phyloP scores from a whole-genome alignment of 1,140 invertebrate species.

The Drosophila yakuba region DNA sequence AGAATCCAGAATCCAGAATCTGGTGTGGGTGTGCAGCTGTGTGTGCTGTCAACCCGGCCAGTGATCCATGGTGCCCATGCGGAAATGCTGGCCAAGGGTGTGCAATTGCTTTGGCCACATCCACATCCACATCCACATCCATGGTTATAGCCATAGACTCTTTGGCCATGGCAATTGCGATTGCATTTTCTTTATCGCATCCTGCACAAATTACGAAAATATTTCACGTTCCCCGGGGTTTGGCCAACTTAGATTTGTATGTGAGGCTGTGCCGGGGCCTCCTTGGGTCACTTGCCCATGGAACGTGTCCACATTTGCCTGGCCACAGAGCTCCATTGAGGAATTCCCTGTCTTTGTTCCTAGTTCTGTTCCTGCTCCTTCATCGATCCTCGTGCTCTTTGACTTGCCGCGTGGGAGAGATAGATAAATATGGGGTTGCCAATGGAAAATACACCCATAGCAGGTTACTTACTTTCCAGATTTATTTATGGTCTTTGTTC shows the following conservation, averaged over 20 bases:
- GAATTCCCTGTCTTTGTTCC: slow-evolving; percentile 5
- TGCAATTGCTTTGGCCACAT: slow-evolving; percentile 27
- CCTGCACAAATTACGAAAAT: slow-evolving; percentile 71
- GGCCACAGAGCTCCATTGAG: slow-evolving; percentile 23
- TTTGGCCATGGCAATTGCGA: slow-evolving; percentile 29
- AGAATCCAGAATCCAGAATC: not conserved
- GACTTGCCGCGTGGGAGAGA: slow-evolving; percentile 57
- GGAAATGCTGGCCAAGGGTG: slow-evolving; percentile 45
- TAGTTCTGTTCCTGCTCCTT: not conserved
- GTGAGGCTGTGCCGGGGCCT: slow-evolving; percentile 21
- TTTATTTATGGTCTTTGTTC: too few relatives aligned
- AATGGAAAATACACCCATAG: slow-evolving; percentile 14
- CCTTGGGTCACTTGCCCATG: slow-evolving; percentile 53
- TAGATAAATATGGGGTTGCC: slow-evolving; percentile 25
- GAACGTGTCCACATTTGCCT: slow-evolving; percentile 60
- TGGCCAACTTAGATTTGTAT: slow-evolving; percentile 22
- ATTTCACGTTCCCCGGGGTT: slow-evolving; percentile 55
- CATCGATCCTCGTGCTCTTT: slow-evolving; percentile 32
- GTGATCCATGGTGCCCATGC: slow-evolving; percentile 53
- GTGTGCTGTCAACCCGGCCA: slow-evolving; percentile 48
- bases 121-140: too few relatives aligned
- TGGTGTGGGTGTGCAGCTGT: slow-evolving; percentile 64
- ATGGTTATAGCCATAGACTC: slow-evolving; percentile 6
- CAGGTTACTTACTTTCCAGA: slow-evolving; percentile 8
- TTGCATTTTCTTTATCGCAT: slow-evolving; percentile 72